Base-by-base conservation (phyloP, 2,888 invertebrate genomes). In the Actias luna region DNA sequence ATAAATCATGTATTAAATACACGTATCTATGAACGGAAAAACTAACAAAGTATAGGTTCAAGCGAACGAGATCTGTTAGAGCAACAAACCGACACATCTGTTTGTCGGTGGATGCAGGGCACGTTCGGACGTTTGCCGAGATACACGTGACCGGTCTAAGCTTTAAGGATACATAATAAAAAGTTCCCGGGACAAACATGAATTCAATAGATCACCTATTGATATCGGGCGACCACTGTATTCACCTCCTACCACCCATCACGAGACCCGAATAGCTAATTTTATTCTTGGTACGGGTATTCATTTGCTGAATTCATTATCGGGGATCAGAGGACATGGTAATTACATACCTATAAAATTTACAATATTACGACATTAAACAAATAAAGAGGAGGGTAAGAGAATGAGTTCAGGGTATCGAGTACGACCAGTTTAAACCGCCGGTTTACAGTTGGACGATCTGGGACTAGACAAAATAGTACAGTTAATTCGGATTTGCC, bases 121-220 rank as follows among this genome's bases (percentile, higher is more conserved):
- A 69, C 69, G 67, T 68, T 59, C 36, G 62, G 58, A 57, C 65
- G 65, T 65, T 66, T 63, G 64, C 50, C 52, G 59, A 59, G 58
- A 57, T 57, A 65, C 64, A 65, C 63, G 69, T 67, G 69, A 65
- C 69, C 65, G 50, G 57, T 14, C 58, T 59, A 58, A 27, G 46
- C 59, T 60, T 63, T 39, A 33, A 59, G 25, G 64, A 50, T 60
- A 67, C 64, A 65, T 63, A 65, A 65, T 64, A 66, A 65, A 50
- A 63, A 61, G 58, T 64, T 61, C 61, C 50, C 58, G 64, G 61
- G 64, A 66, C 66, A 66, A 67, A 68, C 66, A 63, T 60, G 58
- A 59, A 59, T 55, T 63, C 65, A 25, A 65, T 67, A 67, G 60
- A 68, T 69, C 64, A 67, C 63, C 63, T 65, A 69, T 65, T 65